Evolutionary conservation across 2,888 invertebrate genomes (phyloP).

Genomic region (Parnassius mnemosyne): DNA sequence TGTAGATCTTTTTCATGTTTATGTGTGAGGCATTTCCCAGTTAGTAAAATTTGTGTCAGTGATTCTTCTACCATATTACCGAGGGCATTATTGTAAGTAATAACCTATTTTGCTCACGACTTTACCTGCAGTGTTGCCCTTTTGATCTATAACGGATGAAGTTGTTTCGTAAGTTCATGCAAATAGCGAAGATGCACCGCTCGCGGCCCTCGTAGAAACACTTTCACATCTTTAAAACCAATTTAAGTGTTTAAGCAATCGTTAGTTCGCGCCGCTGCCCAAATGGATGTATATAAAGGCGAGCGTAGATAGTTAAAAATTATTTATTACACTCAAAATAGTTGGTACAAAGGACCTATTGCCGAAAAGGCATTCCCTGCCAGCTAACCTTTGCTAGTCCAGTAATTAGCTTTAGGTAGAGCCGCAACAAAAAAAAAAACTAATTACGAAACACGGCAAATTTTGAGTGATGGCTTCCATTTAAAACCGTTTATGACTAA

Average conservation of each 20-base stretch:
- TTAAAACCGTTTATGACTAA: background rate
- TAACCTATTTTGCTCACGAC: conserved; percentile 34
- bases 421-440: conserved; percentile 1
- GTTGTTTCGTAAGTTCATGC: conserved; percentile 64
- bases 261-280: background rate
- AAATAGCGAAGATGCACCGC: conserved; percentile 63
- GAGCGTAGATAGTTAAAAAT: background rate
- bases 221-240: conserved; percentile 58
- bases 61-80: conserved; percentile 14
- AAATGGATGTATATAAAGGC: conserved; percentile 12
- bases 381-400: too few species aligned
- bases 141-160: conserved; percentile 61
- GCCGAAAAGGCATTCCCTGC: too few species aligned
- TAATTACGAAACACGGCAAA: conserved; percentile 5
- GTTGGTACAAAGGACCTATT: too few species aligned
- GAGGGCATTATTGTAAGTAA: conserved; percentile 23
- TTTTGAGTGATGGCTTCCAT: conserved; percentile 17
- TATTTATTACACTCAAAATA: too few species aligned
- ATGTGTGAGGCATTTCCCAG: background rate
- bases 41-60: conserved; percentile 15
- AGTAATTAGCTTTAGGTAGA: too few species aligned
- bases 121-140: conserved; percentile 45
- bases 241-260: conserved; percentile 11
- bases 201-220: conserved; percentile 58
- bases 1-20: too few species aligned